Evolutionary conservation across 2,113 vertebrate species (phyloP), one percentile per base, ranked within the genome.

Genomic region (Hemiprocne comata): DNA sequence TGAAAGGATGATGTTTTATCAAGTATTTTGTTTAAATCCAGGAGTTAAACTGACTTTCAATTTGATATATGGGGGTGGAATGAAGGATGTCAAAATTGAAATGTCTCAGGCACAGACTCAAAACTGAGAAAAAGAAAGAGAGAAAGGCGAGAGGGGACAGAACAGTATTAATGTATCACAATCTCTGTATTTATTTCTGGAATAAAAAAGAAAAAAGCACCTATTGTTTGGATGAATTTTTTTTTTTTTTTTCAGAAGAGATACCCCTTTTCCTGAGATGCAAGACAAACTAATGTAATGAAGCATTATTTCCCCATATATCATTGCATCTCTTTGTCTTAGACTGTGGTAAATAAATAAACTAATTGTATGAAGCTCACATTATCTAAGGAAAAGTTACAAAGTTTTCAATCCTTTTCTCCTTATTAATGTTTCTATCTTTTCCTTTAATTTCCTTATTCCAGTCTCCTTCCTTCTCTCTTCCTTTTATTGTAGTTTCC

Each of bases 1-100:
- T 93, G 87, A 93, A 94, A 72, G 38, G 8, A 73, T 70, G 64
- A 73, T 72, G 89, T 80, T 91, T 86, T 89, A 51, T 62, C 77
- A 91, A 92, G 66, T 80, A 94, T 84, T 96, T 96, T 6, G 19
- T 60, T 93, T 87, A 87, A 87, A 95, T 69, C 26, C 70, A 79
- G 81, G 58, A 94, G n/a, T 87, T 90, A 76, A 90, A 76, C 44
- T 62, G n/a, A 76, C 72, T 92, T 93, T 55, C 81, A 85, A 77
- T 85, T 89, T 85, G 34, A 93, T 78, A 40, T 28, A 64, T 44
- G 66, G 81, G 90, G 87, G 90, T 87, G 90, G 87, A 81, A 75
- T 42, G 36, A 85, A 94, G 84, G 77, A 85, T 75, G 84, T 94
- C 77, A 91, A 85, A 91, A 95, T 65, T 78, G 60, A 95, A 89